These are phyloP conservation scores for Hoplias malabaricus DNA, from an alignment of 2,113 vertebrate genomes.

Conservation along the genomic window DNA sequence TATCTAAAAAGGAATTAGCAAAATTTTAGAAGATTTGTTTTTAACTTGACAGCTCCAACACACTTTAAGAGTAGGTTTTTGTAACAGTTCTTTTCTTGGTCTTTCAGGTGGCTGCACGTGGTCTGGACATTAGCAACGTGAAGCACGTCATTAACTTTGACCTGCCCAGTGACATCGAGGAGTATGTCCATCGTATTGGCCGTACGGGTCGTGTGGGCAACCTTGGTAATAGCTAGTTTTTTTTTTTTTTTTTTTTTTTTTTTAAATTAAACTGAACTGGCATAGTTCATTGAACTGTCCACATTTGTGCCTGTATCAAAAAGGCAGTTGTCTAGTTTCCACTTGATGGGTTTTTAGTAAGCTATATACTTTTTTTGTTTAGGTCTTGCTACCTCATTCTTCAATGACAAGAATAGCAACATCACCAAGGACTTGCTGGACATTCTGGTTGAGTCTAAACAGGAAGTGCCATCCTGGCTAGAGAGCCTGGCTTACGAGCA, in stretches of 20 bases:
- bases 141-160: slow-evolving; percentile 99
- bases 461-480: slow-evolving; percentile 97
- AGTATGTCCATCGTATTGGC: slow-evolving; percentile 97
- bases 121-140: slow-evolving; percentile 96
- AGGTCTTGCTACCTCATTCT: slow-evolving; percentile 98
- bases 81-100: background rate
- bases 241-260: background rate
- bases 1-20: no score
- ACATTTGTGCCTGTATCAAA: no score
- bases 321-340: no score
- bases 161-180: slow-evolving; percentile 96
- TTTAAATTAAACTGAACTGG: background rate
- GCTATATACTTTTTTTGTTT: no score
- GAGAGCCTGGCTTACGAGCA: slow-evolving; percentile 95
- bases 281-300: no score
- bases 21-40: no score
- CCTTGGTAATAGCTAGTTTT: slow-evolving; percentile 76
- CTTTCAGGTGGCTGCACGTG: slow-evolving; percentile 91
- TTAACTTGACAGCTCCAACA: no score
- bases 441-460: slow-evolving; percentile 95
- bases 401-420: slow-evolving; percentile 93
- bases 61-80: background rate
- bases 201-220: slow-evolving; percentile 97
- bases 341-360: no score
- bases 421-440: slow-evolving; percentile 96